Base-by-base conservation (phyloP, 23 tunicate genomes). In the Phallusia fumigata region DNA sequence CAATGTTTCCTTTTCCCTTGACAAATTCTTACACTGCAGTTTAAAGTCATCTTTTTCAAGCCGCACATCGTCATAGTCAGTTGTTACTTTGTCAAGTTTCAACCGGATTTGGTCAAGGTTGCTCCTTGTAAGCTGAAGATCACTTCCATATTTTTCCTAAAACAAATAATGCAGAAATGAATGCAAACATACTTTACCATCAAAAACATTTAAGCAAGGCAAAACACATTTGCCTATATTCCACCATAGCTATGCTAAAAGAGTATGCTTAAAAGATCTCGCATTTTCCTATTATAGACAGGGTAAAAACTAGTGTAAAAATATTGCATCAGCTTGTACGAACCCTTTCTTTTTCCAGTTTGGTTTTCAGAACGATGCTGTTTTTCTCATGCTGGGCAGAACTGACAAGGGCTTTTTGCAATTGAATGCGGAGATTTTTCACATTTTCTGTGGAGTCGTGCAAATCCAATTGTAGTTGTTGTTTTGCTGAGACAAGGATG, bases 401-500 rank as follows among this genome's bases (percentile, higher is more conserved):
- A 35, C 34, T 16, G 21, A 65, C 65, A 22, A 28, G 52, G 3
- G 78, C 33, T 31, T 86, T 84, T 24, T 64, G 51, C 11, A 91
- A 40, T 19, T 82, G 49, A 26, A n/a, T 28, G 15, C 65, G 74
- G 28, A 91, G 64, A 2, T 40, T 6, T 51, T 91, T 91, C 0
- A 19, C 75, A 24, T 30, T 36, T 75, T 79, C 96, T 15, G 65
- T 53, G 31, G 82, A 35, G 18, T 91, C 86, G 50, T 86, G 90
- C 69, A 65, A 40, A 26, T 91, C 88, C 51, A 91, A 65, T 64
- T 91, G 96, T 36, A 91, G 72, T 49, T 91, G 96, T 31, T 91
- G 96, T 72, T 91, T 91, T 18, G 96, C 73, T 6, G 96, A 82
- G 30, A 91, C 96, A 13, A 91, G 78, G 34, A 91, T 91, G 0